These are phyloP conservation scores for Drosophila punjabiensis DNA, from an alignment of 1,140 invertebrate genomes.

Conservation along the genomic window DNA sequence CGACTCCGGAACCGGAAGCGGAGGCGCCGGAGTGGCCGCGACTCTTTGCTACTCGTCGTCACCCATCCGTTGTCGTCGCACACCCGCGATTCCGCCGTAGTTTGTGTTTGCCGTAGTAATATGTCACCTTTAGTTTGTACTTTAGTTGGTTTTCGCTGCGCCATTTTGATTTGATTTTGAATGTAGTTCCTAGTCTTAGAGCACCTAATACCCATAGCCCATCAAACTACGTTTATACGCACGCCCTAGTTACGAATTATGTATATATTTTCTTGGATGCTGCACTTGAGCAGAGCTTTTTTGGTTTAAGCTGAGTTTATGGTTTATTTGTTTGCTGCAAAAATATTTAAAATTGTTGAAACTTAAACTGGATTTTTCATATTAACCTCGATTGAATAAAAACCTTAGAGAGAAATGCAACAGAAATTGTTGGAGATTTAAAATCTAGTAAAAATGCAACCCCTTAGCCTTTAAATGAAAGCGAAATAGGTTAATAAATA, in stretches of 20 bases:
- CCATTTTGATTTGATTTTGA: constrained; percentile 15
- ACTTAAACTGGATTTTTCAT: not conserved
- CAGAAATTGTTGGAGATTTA: not conserved
- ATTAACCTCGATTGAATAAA: no score
- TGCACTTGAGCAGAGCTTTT: constrained; percentile 6
- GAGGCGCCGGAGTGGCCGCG: constrained; percentile 13
- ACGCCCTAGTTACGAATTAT: constrained; percentile 10
- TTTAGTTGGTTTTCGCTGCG: constrained; percentile 34
- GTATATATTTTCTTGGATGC: constrained; percentile 1
- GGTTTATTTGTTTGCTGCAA: not conserved
- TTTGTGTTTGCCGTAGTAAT: constrained; percentile 24
- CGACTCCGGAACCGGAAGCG: constrained; percentile 14
- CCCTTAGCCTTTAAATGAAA: not conserved
- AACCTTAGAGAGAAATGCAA: no score
- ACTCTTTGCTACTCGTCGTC: constrained; percentile 33
- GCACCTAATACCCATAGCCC: constrained; percentile 18
- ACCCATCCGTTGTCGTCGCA: constrained; percentile 26
- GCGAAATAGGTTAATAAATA: not conserved
- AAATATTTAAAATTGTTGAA: no score
- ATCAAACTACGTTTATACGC: constrained; percentile 39
- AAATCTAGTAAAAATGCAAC: not conserved
- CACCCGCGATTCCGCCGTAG: constrained; percentile 56
- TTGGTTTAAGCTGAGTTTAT: constrained; percentile 1
- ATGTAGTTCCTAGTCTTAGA: constrained; percentile 28
- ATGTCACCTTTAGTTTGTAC: constrained; percentile 17